Evolutionary conservation across 2,888 invertebrate species (phyloP).

Genomic region (Aplocera efformata): DNA sequence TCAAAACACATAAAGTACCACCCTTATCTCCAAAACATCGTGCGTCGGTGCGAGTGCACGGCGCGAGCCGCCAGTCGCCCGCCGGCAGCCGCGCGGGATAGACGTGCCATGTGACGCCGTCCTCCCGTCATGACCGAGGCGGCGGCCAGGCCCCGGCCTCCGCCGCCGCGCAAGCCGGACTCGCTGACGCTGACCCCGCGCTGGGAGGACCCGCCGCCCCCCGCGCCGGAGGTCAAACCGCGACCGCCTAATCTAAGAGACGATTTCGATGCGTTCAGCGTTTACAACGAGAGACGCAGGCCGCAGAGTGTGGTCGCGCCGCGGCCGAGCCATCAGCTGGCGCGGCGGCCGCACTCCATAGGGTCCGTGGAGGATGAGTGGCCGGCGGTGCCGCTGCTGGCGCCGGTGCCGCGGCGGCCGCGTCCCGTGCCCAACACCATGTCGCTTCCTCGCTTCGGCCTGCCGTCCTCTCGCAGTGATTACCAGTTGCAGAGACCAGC

Average conservation of each 20-base stretch:
- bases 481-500: constrained; percentile 81
- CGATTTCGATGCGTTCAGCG: constrained; percentile 73
- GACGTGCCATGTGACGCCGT: constrained; percentile 58
- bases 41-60: constrained; percentile 51
- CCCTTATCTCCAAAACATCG: constrained; percentile 20
- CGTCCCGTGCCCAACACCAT: constrained; percentile 63
- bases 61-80: constrained; percentile 59
- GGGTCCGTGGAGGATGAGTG: constrained; percentile 73
- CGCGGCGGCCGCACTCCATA: constrained; percentile 82
- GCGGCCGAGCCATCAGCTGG: constrained; percentile 53
- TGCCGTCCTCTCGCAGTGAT: constrained; percentile 82
- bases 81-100: constrained; percentile 38
- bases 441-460: constrained; percentile 66
- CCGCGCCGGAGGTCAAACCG: constrained; percentile 59
- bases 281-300: constrained; percentile 72
- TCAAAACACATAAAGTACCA: constrained; percentile 2
- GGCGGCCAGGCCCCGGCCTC: constrained; percentile 73
- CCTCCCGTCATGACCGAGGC: constrained; percentile 69
- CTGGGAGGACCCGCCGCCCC: constrained; percentile 76
- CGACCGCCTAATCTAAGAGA: constrained; percentile 46
- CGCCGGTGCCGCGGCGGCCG: constrained; percentile 78
- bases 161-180: constrained; percentile 76
- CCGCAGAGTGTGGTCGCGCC: constrained; percentile 79
- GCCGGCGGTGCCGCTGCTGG: constrained; percentile 72
- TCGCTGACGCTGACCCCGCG: constrained; percentile 59